These are phyloP conservation scores for Brachycybe producta DNA, from an alignment of 2,888 invertebrate species.

Conservation along the genomic window DNA sequence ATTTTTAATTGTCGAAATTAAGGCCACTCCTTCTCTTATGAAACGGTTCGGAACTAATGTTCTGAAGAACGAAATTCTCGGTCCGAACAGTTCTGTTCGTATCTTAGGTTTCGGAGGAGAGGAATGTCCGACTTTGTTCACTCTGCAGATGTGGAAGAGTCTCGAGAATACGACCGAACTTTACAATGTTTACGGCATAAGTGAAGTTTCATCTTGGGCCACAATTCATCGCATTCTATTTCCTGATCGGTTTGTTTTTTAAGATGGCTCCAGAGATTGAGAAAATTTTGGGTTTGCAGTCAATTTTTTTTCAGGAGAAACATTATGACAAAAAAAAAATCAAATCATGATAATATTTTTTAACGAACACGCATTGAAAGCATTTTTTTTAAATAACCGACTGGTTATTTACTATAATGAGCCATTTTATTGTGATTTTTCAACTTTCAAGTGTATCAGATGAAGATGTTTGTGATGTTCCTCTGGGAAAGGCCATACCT, in stretches of 20 bases:
- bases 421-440: too few relatives aligned
- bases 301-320: too few relatives aligned
- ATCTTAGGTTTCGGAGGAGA: slow-evolving; percentile 73
- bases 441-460: neutral
- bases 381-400: too few relatives aligned
- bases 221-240: slow-evolving; percentile 45
- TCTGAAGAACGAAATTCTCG: slow-evolving; percentile 45
- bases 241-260: too few relatives aligned
- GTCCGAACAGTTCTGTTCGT: slow-evolving; percentile 44
- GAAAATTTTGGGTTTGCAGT: too few relatives aligned
- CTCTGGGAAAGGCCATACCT: slow-evolving; percentile 50
- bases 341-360: too few relatives aligned
- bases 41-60: slow-evolving; percentile 45
- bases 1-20: too few relatives aligned
- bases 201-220: slow-evolving; percentile 90
- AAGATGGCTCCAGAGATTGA: too few relatives aligned
- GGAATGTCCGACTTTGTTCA: slow-evolving; percentile 43
- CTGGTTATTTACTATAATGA: too few relatives aligned
- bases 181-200: slow-evolving; percentile 81
- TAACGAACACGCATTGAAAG: too few relatives aligned
- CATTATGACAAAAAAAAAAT: too few relatives aligned
- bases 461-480: slow-evolving; percentile 40
- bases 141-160: slow-evolving; percentile 39
- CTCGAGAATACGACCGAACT: slow-evolving; percentile 40
- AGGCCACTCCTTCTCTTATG: slow-evolving; percentile 68